Evolutionary conservation across 2,113 vertebrate genomes (phyloP), one percentile per base, ranked within the genome.

Genomic region (Chelonoidis abingdonii): DNA sequence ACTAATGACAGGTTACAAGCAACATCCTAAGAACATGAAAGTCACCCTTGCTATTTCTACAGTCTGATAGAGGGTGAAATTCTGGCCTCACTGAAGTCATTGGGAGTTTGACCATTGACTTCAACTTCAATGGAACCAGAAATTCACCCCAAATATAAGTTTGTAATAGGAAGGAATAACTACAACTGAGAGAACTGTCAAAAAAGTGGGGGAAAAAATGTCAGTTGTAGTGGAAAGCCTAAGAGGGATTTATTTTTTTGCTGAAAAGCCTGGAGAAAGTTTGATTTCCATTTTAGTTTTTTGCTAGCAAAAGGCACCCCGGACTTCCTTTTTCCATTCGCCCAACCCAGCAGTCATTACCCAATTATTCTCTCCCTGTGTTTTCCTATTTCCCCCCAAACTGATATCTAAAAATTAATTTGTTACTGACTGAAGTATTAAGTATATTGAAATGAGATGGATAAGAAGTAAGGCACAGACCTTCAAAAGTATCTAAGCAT

Each of bases 71-170:
- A 69, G 1, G 29, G 83, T 81, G 47, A 89, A 81, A 54, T 86
- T 47, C 65, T 49, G 47, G 75, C 65, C 82, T 90, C 72, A 35
- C 59, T 69, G 57, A 83, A 24, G 35, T 57, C 47, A 1, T 12
- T 47, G 50, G 82, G n/a, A 94, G 87, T 95, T 93, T 53, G 89
- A 69, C 54, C 52, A 52, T 52, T 38, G 21, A 4, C 87, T 94
- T 91, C 2, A 12, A 4, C 87, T 94, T 91, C 2, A 12, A 35
- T 0, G 0, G 44, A 87, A 31, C 65, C 57, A 47, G 65, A 88
- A 87, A 91, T 54, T 47, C 41, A 25, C 41, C 25, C 25, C 13
- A 79, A 22, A 80, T 6, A 35, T 91, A 87, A 54, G 57, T 85
- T 93, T 95, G 82, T 59, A 85, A 38, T n/a, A 87, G 7, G 35